Evolutionary conservation across 2,113 vertebrate species (phyloP).

Genomic region (Lethenteron camtschaticum): DNA sequence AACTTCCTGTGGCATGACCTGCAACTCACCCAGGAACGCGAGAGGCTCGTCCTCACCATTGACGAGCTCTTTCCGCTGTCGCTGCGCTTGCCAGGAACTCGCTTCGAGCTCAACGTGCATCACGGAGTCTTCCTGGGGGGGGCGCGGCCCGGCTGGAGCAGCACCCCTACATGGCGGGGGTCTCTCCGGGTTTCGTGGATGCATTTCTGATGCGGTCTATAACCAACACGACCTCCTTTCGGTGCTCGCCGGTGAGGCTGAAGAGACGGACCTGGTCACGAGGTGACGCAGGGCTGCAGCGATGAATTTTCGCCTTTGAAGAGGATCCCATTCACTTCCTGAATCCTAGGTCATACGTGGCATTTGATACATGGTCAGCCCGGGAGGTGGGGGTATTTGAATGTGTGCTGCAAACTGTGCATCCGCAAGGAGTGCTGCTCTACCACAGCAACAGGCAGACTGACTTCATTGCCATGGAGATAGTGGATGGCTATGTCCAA

Average conservation of each 20-base stretch:
- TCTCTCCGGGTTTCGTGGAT: conserved; percentile 33
- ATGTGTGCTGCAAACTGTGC: conserved; percentile 35
- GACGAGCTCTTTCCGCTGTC: conserved; percentile 34
- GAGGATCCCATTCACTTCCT: conserved; percentile 62
- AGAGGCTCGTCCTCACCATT: conserved; percentile 28
- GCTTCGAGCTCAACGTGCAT: conserved; percentile 24
- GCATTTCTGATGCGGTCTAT: conserved; percentile 43
- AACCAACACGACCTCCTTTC: conserved; percentile 41
- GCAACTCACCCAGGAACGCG: conserved; percentile 25
- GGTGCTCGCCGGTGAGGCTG: conserved; percentile 28
- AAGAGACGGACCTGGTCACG: conserved; percentile 35
- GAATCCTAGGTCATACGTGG: conserved; percentile 53
- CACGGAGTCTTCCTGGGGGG: conserved; percentile 42
- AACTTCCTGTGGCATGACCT: conserved; percentile 52
- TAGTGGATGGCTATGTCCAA: conserved; percentile 37
- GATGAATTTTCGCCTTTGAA: conserved; percentile 55
- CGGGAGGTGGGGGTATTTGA: conserved; percentile 26
- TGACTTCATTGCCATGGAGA: conserved; percentile 48
- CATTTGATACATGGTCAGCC: conserved; percentile 31
- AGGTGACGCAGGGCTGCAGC: conserved; percentile 56
- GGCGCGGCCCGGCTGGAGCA: conserved; percentile 21
- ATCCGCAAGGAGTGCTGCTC: conserved; percentile 39
- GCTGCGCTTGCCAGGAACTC: conserved; percentile 19
- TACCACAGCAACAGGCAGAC: conserved; percentile 30
- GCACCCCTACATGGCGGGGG: conserved; percentile 24